Conservation (phyloP, 2,113 vertebrate species). For the Clinocottus analis region DNA sequence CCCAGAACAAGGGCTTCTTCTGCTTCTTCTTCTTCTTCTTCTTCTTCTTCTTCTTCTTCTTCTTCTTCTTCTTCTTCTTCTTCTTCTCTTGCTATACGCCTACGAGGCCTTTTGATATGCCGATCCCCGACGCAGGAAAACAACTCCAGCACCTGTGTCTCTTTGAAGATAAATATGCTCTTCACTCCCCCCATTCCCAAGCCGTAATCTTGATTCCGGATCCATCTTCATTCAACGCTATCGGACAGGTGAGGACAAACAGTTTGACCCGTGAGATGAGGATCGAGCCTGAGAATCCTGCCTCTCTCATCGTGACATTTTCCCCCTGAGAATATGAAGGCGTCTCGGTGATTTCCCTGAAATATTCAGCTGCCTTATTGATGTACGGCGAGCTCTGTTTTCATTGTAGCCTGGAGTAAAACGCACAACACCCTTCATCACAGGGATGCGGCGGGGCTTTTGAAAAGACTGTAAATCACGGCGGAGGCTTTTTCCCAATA, state of each 20-base stretch:
- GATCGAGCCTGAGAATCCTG: constrained; percentile 43
- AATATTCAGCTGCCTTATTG: constrained; percentile 65
- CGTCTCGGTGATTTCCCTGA: constrained; percentile 58
- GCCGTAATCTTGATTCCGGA: constrained; percentile 20
- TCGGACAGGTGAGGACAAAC: background rate
- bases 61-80: too few species aligned
- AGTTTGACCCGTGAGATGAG: constrained; percentile 36
- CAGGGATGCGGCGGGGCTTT: constrained; percentile 53
- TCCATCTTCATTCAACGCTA: constrained; percentile 17
- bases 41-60: too few species aligned
- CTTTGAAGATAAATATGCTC: constrained; percentile 39
- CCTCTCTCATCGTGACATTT: constrained; percentile 39
- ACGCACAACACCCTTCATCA: constrained; percentile 65
- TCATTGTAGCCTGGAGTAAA: constrained; percentile 66
- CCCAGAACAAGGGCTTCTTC: background rate
- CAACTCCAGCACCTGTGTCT: constrained; percentile 13
- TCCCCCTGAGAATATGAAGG: constrained; percentile 53
- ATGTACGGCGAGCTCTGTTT: constrained; percentile 61
- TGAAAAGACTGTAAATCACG: constrained; percentile 71
- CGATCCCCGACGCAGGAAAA: constrained; percentile 10
- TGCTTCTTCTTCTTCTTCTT: too few species aligned
- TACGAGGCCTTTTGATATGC: constrained; percentile 35
- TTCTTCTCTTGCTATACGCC: too few species aligned
- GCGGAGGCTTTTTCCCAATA: constrained; percentile 67
- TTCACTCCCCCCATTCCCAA: background rate